Base-by-base conservation (phyloP, 1,140 invertebrate genomes). In the Asobara japonica region DNA sequence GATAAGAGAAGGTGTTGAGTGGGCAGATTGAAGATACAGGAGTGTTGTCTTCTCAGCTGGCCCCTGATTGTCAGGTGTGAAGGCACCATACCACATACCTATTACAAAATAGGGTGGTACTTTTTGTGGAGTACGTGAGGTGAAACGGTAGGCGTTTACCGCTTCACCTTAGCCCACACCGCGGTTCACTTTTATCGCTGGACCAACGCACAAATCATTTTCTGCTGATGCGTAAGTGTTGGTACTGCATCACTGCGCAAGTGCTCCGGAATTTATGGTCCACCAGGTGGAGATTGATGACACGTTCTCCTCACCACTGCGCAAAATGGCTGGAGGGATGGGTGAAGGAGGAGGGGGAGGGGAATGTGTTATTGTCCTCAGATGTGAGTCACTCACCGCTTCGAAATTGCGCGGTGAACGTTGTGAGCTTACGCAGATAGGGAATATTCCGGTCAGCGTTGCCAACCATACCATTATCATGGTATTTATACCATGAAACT, bases 1-100 rank as follows among this genome's bases (percentile, higher is more conserved):
- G 80, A 83, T 84, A 79, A 84, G 81, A 71, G 38, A 77, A 84
- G 82, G 84, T 85, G 84, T 86, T 85, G 84, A 86, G 81, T 82
- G 78, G 78, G 65, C 51, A 79, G 81, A 80, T 81, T 79, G 18
- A 22, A 56, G 51, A 56, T 56, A 56, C 51, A 1, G 51, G 51
- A 18, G 41, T 56, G 51, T 56, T 56, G 51, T 56, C 51, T 56
- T 56, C 51, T 56, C 51, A 56, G 25, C 18, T 56, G 51, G n/a
- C 51, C 51, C 25, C 20, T 56, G 51, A 56, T 56, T 56, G 51
- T 56, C 51, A 56, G 51, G 51, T 56, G 51, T 27, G 51, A 56
- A 25, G 51, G 20, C 51, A 56, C n/a, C 51, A 56, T 27, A 56
- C 41, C 0, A 56, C 22, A 56, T 56, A 56, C 51, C 18, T 56